Evolutionary conservation across 2,113 vertebrate genomes (phyloP).

Genomic region (Pantherophis guttatus): DNA sequence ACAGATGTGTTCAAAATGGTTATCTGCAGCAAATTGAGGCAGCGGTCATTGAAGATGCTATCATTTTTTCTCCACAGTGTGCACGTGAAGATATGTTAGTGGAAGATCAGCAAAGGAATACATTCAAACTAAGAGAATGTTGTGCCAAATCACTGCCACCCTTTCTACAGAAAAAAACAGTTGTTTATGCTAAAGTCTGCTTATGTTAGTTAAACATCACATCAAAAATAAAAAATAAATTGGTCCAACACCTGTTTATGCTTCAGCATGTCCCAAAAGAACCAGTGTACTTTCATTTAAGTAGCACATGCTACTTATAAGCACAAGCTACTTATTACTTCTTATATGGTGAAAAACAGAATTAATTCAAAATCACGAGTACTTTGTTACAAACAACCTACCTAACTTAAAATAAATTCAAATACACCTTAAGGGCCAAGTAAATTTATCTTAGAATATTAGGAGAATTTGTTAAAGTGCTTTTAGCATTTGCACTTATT

Average conservation of each 20-base stretch:
- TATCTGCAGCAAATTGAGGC: background rate
- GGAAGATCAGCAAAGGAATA: background rate
- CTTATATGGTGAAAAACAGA: background rate
- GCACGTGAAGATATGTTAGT: background rate
- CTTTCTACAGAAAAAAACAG: background rate
- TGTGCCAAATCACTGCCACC: background rate
- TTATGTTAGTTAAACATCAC: background rate
- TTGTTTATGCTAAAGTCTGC: background rate
- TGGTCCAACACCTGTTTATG: background rate
- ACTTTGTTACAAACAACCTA: background rate
- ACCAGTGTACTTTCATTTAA: background rate
- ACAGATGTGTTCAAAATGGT: background rate
- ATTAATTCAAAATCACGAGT: background rate
- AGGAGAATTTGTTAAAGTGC: background rate
- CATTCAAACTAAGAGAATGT: background rate
- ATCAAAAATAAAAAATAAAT: background rate
- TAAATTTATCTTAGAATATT: background rate
- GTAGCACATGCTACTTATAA: background rate
- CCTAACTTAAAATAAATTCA: background rate
- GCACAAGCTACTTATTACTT: background rate
- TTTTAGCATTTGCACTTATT: background rate
- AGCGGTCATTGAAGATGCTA: background rate
- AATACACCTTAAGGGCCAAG: background rate
- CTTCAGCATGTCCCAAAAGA: background rate
- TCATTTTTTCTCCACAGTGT: background rate